Evolutionary conservation across 2,888 invertebrate species (phyloP), one percentile per base, ranked within the genome.

Genomic region (Meteorus cinctellus): DNA sequence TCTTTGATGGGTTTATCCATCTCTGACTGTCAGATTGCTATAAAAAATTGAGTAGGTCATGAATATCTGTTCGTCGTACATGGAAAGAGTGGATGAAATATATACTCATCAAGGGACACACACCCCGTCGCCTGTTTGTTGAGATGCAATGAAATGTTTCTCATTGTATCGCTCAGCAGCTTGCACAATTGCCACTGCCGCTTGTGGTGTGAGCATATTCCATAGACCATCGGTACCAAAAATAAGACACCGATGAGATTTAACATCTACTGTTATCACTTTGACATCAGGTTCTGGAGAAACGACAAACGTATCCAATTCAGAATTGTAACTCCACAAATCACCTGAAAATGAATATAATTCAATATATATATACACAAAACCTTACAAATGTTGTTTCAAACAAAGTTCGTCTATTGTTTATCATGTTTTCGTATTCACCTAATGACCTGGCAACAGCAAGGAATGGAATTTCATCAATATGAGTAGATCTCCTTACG

Each of bases 211-310:
- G 79, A 99, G 91, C 93, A 99, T 97, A 90, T 99, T 99, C 96
- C 97, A 99, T 48, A 99, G 91, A 0, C 99, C 99, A 90, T 99
- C 99, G 0, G 98, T 98, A 73, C 98, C 98, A 85, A 99, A 95
- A 81, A 99, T 95, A 60, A 99, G 91, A 91, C 98, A 99, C 83
- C 96, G 90, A 79, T 91, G 91, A 34, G 91, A 86, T 62, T 87
- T 86, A 4, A 89, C 86, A 89, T 97, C 95, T 82, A 97, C 95
- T 79, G 94, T 92, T 78, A 96, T 91, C 1, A 98, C 97, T 77
- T 94, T 93, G 14, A 98, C 96, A 91, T 99, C 99, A 0, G 99
- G 99, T 89, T 97, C 97, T 0, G 99, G 99, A 41, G 98, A 98
- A n/a, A 99, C 98, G 24, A 98, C 95, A 90, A 97, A 99, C 89